Base-by-base conservation (phyloP, 2,113 vertebrate species). In the Ochotona princeps region DNA sequence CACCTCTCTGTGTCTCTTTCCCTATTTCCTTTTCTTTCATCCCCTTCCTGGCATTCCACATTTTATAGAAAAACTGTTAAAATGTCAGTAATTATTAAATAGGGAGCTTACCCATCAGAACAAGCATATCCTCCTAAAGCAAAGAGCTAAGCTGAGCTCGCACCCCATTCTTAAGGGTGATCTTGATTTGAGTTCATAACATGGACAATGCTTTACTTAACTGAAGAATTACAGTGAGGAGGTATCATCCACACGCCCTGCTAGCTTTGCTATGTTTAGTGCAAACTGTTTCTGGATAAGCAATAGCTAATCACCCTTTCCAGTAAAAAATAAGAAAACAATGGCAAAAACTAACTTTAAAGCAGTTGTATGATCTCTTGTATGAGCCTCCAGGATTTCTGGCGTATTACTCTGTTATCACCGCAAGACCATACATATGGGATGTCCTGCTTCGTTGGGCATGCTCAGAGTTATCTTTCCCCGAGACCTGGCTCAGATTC, bases 191-290 rank as follows among this genome's bases (percentile, higher is more conserved):
- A 85, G 78, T 57, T 94, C 73, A 87, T 10, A 81, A 81, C 86
- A 85, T 38, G 85, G 81, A 87, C 76, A 73, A 44, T 7, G 17
- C 66, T 93, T 89, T 75, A 91, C 65, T 25, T 79, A 80, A 65
- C 23, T 60, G 70, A 89, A 89, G 83, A 89, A 80, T 91, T 95
- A 96, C 38, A 93, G 73, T 14, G 86, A 84, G 89, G 86, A 90
- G 90, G 66, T 54, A 95, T 81, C 72, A 90, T 65, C 90, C 87
- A 76, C 81, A 95, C 63, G 92, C 65, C 66, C 80, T 83, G 81
- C 69, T 94, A 93, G 90, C 74, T 90, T 57, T 60, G 84, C 89
- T 96, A 87, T 91, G 89, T 95, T 96, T 95, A 95, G 93, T 70
- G 91, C 69, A 84, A 92, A 96, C 89, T 95, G 93, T 96, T 96